These are phyloP conservation scores for Sebastiscus tertius DNA, from an alignment of 2,797 vertebrate genomes.

Conservation along the genomic window DNA sequence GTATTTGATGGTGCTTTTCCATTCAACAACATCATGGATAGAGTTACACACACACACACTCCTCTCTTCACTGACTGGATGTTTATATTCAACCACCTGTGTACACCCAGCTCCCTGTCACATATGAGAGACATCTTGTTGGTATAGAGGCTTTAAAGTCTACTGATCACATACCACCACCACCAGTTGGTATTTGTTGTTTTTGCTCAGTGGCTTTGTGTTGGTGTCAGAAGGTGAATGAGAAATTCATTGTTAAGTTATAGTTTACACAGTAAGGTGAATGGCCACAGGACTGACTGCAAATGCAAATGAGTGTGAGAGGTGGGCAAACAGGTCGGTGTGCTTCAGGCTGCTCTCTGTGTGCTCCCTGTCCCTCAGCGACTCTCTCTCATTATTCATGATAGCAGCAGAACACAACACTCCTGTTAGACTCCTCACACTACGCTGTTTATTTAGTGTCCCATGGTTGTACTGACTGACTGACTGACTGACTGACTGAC, in stretches of 20 bases:
- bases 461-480: neutral
- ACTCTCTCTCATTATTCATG: conserved; percentile 57
- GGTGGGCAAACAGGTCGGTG: neutral
- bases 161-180: neutral
- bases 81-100: neutral
- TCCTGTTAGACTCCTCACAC: neutral
- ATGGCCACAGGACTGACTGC: neutral
- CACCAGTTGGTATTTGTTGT: neutral
- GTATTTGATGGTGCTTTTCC: conserved; percentile 22
- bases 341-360: neutral
- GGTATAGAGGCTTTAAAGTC: neutral
- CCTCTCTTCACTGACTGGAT: neutral
- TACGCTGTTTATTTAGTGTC: neutral
- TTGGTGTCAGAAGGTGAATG: neutral
- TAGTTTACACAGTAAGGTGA: neutral
- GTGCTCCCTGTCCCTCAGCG: neutral
- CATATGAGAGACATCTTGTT: neutral
- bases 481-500: neutral
- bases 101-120: neutral
- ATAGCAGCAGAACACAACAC: conserved; percentile 17
- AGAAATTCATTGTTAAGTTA: neutral
- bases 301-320: neutral
- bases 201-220: neutral
- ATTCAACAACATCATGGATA: conserved; percentile 24
- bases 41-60: conserved; percentile 32